Base-by-base conservation (phyloP, 92 coral and sea anemone genomes). In the Epizoanthus scotinus region DNA sequence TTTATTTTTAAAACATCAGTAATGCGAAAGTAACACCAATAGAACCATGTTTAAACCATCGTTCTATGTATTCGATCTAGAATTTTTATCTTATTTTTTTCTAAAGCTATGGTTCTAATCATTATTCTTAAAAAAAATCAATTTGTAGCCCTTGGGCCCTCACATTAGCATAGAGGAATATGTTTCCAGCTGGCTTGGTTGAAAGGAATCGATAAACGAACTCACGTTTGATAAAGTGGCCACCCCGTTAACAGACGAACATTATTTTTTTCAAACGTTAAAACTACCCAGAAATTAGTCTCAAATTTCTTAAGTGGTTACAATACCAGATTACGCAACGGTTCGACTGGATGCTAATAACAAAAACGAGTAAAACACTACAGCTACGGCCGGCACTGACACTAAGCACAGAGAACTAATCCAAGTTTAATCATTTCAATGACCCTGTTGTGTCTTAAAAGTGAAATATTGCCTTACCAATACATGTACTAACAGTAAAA, bases 1-100 rank as follows among this genome's bases (percentile, higher is more conserved):
- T 73, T 31, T 52, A 71, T 38, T 27, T 71, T 71, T 24, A 71
- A 71, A 71, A 25, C 79, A 73, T 56, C 34, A 29, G 79, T 52
- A 58, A 31, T 56, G 29, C 69, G 21, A 31, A 64, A 64, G 29
- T 49, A 22, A 25, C 34, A 22, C 27, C 6, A 47, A 26, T n/a
- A 8, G 54, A 34, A 54, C 25, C 49, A 75, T 34, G 24, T 59
- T 55, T 21, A 49, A 52, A 28, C 44, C 34, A 24, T 60, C 44
- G 63, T 28, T 0, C 28, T 13, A 64, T 17, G 36, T 19, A 60
- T 34, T 57, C 26, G 26, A 59, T 47, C 52, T 38, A n/a, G 29
- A 75, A 34, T 3, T 26, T 13, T 21, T 24, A 15, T 36, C n/a
- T 1, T 2, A 20, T 20, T 40, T 42, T 58, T 58, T 24, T 60